Evolutionary conservation across 2,888 invertebrate species (phyloP).

Genomic region (Dendrolimus houi): DNA sequence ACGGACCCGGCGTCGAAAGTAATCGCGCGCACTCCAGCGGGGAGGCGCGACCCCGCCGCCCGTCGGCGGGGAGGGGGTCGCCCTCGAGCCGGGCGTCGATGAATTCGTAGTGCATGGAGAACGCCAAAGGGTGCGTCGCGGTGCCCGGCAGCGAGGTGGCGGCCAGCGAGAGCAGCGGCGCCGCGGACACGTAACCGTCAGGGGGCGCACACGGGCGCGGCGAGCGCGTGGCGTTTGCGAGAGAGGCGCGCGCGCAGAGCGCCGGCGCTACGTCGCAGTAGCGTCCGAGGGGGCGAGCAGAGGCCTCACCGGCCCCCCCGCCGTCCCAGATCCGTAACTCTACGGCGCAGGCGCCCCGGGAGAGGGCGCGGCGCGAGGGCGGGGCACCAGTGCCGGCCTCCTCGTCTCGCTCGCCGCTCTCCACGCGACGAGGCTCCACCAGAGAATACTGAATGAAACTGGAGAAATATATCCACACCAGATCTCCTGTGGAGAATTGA

Average conservation of each 20-base stretch:
- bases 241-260: constrained; percentile 87
- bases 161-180: constrained; percentile 47
- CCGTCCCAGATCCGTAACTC: constrained; percentile 86
- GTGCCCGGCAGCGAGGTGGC: constrained; percentile 81
- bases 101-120: constrained; percentile 87
- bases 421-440: constrained; percentile 65
- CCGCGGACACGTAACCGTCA: constrained; percentile 84
- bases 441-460: constrained; percentile 89
- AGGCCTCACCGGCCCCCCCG: constrained; percentile 72
- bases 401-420: constrained; percentile 71
- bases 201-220: constrained; percentile 87
- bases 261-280: constrained; percentile 86
- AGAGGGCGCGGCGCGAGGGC: constrained; percentile 9
- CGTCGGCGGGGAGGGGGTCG: constrained; percentile 69
- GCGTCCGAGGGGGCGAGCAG: constrained; percentile 75
- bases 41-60: constrained; percentile 42
- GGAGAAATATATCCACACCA: constrained; percentile 91
- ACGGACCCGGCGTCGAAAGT: constrained; percentile 67
- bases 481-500: constrained; percentile 70
- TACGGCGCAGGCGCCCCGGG: constrained; percentile 76
- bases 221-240: constrained; percentile 82
- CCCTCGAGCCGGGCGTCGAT: constrained; percentile 88
- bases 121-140: constrained; percentile 85
- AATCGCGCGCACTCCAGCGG: constrained; percentile 52
- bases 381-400: constrained; percentile 24